phyloP scores from a whole-genome alignment of 2,113 vertebrate genomes.

The Morone chrysops region DNA sequence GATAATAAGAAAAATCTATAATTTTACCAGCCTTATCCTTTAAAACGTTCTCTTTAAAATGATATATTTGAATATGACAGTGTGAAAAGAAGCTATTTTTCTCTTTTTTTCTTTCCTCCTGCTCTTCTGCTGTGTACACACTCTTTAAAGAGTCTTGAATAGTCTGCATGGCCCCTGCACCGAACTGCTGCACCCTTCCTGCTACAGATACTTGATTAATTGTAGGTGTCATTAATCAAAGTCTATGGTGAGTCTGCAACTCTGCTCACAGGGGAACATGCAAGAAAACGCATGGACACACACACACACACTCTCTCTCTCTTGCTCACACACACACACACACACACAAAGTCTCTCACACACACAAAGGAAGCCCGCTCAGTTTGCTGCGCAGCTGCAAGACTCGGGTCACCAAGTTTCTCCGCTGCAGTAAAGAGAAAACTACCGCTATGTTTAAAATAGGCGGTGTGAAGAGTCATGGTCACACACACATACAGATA shows the following conservation, averaged over 20 bases:
- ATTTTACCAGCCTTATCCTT: neutral
- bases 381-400: slow-evolving; percentile 50
- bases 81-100: neutral
- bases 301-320: neutral
- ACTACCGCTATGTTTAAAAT: slow-evolving; percentile 57
- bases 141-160: slow-evolving; percentile 28
- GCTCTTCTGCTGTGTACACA: slow-evolving; percentile 32
- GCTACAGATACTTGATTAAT: slow-evolving; percentile 76
- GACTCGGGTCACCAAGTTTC: slow-evolving; percentile 75
- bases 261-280: slow-evolving; percentile 67
- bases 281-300: slow-evolving; percentile 25
- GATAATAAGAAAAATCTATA: neutral
- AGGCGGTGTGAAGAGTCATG: slow-evolving; percentile 17
- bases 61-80: neutral
- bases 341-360: slow-evolving; percentile 6
- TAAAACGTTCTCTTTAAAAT: neutral
- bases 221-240: slow-evolving; percentile 79
- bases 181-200: slow-evolving; percentile 52
- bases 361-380: slow-evolving; percentile 32
- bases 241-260: slow-evolving; percentile 74
- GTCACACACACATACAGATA: neutral
- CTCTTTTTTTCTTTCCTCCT: neutral
- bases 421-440: slow-evolving; percentile 68
- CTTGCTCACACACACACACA: neutral
- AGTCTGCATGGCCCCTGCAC: slow-evolving; percentile 62